These are phyloP conservation scores for Rhadinocentrus ornatus DNA, from an alignment of 2,797 vertebrate species.

Conservation along the genomic window DNA sequence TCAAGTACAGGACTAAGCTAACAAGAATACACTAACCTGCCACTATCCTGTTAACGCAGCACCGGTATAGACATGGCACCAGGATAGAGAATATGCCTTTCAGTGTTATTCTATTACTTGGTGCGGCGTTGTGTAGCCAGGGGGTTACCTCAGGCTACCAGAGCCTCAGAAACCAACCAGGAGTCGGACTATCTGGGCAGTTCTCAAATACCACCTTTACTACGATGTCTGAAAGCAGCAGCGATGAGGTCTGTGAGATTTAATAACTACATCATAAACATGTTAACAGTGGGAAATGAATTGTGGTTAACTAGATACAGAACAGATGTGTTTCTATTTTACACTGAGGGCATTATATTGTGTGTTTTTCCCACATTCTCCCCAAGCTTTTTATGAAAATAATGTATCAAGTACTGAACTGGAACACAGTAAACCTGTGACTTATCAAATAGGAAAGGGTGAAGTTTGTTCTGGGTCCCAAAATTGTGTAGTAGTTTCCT, in stretches of 20 bases:
- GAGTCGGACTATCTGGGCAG: slow-evolving; percentile 6
- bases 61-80: slow-evolving; percentile 58
- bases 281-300: background rate
- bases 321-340: no score
- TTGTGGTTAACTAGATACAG: background rate
- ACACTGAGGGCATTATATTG: background rate
- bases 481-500: background rate
- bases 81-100: slow-evolving; percentile 53
- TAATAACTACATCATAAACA: no score
- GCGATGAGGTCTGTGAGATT: slow-evolving; percentile 68
- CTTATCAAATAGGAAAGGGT: background rate
- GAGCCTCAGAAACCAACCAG: slow-evolving; percentile 3
- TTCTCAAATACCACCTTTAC: slow-evolving; percentile 18
- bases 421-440: background rate
- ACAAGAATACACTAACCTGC: background rate
- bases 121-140: slow-evolving; percentile 26
- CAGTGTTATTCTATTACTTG: slow-evolving; percentile 25
- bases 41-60: background rate
- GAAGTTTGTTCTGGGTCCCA: background rate
- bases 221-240: slow-evolving; percentile 32
- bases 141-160: slow-evolving; percentile 10
- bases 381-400: background rate
- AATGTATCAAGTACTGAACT: background rate
- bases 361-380: background rate
- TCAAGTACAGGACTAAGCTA: background rate